phyloP scores from a whole-genome alignment of 2,888 invertebrate species.

The Petrolisthes cinctipes region DNA sequence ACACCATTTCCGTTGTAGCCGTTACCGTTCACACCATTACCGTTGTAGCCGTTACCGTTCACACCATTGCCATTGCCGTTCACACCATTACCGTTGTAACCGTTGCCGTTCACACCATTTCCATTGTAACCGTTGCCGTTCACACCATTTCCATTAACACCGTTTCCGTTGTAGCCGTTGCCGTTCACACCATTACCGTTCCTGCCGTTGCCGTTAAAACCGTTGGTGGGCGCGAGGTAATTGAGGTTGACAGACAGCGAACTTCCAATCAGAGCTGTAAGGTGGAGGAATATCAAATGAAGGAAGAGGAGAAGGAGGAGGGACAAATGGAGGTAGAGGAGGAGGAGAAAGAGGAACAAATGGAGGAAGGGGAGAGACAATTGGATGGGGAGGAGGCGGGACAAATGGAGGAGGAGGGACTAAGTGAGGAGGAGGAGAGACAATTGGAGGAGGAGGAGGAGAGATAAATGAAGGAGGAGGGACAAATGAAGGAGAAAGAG shows the following conservation, averaged over 20 bases:
- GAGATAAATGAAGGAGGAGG: not conserved
- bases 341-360: not conserved
- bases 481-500: not conserved
- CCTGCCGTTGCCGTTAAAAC: not conserved
- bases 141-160: not conserved
- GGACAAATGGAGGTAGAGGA: not conserved
- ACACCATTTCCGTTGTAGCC: not conserved
- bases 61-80: not conserved
- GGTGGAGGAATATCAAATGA: not conserved
- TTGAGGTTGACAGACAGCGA: not conserved
- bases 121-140: slow-evolving; percentile 12
- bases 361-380: not conserved
- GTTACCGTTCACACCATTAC: not conserved
- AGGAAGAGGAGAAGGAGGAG: not conserved
- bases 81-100: not conserved
- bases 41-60: slow-evolving; percentile 9
- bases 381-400: not conserved
- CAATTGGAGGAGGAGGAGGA: not conserved
- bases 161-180: slow-evolving; percentile 2
- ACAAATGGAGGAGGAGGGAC: not conserved
- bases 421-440: not conserved
- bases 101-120: not conserved
- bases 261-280: not conserved
- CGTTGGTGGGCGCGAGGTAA: not conserved
- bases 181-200: not conserved